Base-by-base conservation (phyloP, 1,140 invertebrate species). In the Melipona quadrifasciata region DNA sequence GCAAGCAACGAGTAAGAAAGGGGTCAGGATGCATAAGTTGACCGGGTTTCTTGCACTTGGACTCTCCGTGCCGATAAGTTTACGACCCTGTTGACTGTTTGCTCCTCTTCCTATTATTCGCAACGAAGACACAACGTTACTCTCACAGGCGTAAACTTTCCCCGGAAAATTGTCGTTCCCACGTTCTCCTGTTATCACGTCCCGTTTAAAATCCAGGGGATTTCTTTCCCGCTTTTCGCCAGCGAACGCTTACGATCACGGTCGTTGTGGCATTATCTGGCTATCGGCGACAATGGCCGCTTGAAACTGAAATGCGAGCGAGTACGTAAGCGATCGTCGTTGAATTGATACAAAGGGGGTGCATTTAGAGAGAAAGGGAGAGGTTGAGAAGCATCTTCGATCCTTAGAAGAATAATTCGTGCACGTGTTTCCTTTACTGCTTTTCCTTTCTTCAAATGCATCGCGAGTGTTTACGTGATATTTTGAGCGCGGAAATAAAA, bases 41-140 rank as follows among this genome's bases (percentile, higher is more conserved):
- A 87, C 72, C 65, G 51, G 71, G 64, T 77, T 83, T 75, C 77
- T 88, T 81, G 72, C 78, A 89, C 61, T 84, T 86, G 68, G 80
- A 64, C 74, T 51, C 61, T 58, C 80, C 19, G 53, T 72, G 73
- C 72, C 73, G 86, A 90, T 87, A 89, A 84, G 70, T 89, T 89
- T 89, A 90, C 85, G 70, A 31, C 21, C 51, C 70, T 89, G 81
- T 89, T 89, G 85, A 79, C 80, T 82, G 47, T 80, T 11, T 55
- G 80, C 39, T 81, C 57, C 57, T 81, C 14, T 81, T 88, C 73
- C 82, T 39, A 85, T 64, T 51, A 24, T 24, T 78, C 80, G 84
- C 71, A 71, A 84, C 70, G 65, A 72, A 83, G 61, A 80, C 68
- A 83, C 51, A 17, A 51, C 55, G 55, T 31, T 82, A 31, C 51